Evolutionary conservation across 2,113 vertebrate genomes (phyloP).

Genomic region (Herpetotheres cachinnans): DNA sequence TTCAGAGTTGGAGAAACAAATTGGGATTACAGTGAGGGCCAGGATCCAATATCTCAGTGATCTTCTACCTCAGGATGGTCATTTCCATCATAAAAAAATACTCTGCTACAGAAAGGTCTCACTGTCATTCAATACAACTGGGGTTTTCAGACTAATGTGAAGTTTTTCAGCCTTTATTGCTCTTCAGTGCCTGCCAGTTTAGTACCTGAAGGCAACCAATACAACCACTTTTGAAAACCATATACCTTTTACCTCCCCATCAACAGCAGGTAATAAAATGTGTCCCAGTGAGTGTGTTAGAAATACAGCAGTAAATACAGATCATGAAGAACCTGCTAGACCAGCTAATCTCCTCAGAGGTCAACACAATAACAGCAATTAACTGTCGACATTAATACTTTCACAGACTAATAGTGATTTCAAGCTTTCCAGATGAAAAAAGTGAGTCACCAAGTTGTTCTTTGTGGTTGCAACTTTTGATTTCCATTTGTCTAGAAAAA

Average conservation of each 20-base stretch:
- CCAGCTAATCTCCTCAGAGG: neutral
- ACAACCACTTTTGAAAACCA: neutral
- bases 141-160: neutral
- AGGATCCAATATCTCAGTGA: neutral
- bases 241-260: neutral
- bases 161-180: neutral
- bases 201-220: neutral
- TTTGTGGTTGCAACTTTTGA: neutral
- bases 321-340: neutral
- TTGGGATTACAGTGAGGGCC: neutral
- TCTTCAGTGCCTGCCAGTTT: neutral
- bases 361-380: neutral
- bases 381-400: neutral
- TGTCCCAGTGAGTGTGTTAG: neutral
- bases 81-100: neutral
- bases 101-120: neutral
- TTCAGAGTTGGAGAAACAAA: neutral
- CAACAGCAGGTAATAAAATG: neutral
- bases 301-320: neutral
- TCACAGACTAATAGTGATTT: neutral
- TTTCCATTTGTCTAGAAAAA: neutral
- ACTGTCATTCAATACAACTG: rapidly evolving
- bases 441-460: neutral
- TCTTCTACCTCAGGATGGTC: rapidly evolving
- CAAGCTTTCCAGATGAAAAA: neutral